Percentiles rank a stretch among this genome's conserved stretches.
These are phyloP conservation scores for Aphis craccivora DNA, from an alignment of 1,140 invertebrate genomes.

Conservation along the genomic window DNA sequence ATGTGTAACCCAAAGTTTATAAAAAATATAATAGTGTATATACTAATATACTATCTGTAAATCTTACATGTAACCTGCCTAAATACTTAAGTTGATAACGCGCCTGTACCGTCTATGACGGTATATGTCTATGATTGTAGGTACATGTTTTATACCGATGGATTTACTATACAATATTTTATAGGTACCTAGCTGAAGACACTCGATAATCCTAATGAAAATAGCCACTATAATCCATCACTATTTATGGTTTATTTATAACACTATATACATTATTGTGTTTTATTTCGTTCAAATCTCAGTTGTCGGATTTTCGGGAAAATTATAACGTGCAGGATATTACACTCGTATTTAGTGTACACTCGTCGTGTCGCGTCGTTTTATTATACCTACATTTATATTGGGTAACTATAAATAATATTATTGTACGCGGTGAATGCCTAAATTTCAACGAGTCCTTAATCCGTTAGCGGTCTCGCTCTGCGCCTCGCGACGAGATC, in stretches of 20 bases:
- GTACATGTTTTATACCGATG: no score
- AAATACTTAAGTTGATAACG: no score
- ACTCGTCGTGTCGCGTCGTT: neutral
- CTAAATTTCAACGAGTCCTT: slow-evolving; percentile 28
- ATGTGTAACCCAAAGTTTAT: no score
- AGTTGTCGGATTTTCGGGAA: neutral
- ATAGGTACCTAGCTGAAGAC: neutral
- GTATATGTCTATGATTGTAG: no score
- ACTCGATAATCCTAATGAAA: neutral
- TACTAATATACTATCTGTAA: no score
- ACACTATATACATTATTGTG: neutral
- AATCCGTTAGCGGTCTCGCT: slow-evolving; percentile 21
- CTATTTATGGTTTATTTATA: neutral
- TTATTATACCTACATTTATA: neutral
- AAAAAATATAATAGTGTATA: no score
- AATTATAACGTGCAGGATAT: neutral
- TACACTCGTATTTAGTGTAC: no score
- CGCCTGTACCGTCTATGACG: no score
- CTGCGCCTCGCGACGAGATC: neutral
- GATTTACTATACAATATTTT: no score
- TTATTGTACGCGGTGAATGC: neutral
- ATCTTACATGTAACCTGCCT: no score
- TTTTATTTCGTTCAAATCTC: neutral
- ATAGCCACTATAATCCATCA: neutral
- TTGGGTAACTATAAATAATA: neutral